A percentile compares a stretch with the other conserved stretches of the same genome.
These are phyloP conservation scores for Meliscaeva auricollis DNA, from an alignment of 2,888 invertebrate genomes.

Conservation along the genomic window DNA sequence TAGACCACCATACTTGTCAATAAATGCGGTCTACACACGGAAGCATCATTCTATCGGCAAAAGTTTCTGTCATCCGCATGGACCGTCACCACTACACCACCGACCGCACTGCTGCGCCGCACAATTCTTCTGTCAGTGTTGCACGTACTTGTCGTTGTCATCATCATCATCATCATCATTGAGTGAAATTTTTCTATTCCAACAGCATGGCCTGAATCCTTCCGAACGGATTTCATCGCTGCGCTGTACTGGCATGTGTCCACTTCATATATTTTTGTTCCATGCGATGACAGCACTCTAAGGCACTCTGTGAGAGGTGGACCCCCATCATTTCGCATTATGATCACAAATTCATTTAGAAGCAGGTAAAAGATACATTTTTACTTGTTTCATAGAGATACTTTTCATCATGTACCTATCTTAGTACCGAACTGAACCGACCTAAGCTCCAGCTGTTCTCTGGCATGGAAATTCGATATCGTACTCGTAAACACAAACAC, in stretches of 20 bases:
- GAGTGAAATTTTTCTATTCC: slow-evolving; percentile 67
- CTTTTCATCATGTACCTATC: too few relatives aligned
- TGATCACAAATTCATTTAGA: slow-evolving; percentile 71
- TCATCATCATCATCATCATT: slow-evolving; percentile 20
- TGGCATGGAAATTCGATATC: slow-evolving; percentile 72
- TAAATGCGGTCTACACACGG: slow-evolving; percentile 69
- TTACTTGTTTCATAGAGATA: neutral
- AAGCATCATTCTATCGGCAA: slow-evolving; percentile 67
- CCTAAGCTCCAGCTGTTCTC: slow-evolving; percentile 43
- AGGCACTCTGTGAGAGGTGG: slow-evolving; percentile 69
- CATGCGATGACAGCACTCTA: slow-evolving; percentile 67
- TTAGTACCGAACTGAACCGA: neutral
- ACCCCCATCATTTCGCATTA: slow-evolving; percentile 74
- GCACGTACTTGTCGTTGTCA: slow-evolving; percentile 19
- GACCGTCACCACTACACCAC: neutral
- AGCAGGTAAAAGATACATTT: slow-evolving; percentile 68
- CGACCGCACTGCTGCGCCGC: neutral
- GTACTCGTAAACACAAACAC: slow-evolving; percentile 37
- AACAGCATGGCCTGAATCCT: slow-evolving; percentile 74
- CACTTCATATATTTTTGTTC: slow-evolving; percentile 68
- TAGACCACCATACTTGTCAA: slow-evolving; percentile 38
- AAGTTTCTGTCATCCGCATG: slow-evolving; percentile 54
- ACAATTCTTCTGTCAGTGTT: slow-evolving; percentile 19
- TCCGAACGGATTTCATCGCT: slow-evolving; percentile 73
- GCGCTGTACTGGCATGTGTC: slow-evolving; percentile 74